A percentile compares a stretch with the other conserved stretches of the same genome.
These are phyloP conservation scores for Protonemura montana DNA, from an alignment of 2,888 invertebrate genomes.

Conservation along the genomic window DNA sequence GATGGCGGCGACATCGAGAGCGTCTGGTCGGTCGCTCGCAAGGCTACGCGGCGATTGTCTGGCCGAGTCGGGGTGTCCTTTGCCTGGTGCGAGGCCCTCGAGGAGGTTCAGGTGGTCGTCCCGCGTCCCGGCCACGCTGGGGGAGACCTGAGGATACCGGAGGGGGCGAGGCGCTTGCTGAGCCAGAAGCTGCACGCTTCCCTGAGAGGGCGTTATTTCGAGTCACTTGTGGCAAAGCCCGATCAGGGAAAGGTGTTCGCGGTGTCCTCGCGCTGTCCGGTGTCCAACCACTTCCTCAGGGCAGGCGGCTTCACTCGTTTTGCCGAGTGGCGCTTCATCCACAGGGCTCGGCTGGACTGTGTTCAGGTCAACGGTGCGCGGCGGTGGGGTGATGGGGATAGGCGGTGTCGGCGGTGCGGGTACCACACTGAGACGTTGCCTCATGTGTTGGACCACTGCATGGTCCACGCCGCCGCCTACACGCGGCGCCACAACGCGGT, in stretches of 20 bases:
- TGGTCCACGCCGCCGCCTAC: no score
- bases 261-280: conserved; percentile 41
- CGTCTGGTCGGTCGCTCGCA: not conserved
- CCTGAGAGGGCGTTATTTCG: no score
- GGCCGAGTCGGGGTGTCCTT: no score
- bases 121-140: no score
- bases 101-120: no score
- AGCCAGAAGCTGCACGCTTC: no score
- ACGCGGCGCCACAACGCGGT: no score
- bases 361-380: conserved; percentile 53
- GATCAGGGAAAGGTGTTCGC: conserved; percentile 54
- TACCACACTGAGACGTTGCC: conserved; percentile 54
- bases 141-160: no score
- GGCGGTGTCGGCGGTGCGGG: conserved; percentile 53
- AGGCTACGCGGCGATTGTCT: conserved; percentile 49
- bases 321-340: conserved; percentile 58
- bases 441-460: conserved; percentile 56
- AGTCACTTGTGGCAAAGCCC: conserved; percentile 48
- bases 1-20: conserved; percentile 47
- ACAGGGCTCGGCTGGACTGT: conserved; percentile 54
- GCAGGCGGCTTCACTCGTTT: conserved; percentile 53
- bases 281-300: conserved; percentile 53
- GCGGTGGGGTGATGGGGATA: not conserved
- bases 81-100: no score
- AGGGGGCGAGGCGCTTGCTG: no score